phyloP scores from a whole-genome alignment of 2,797 vertebrate genomes.

The Hapalemur alaotrensis region DNA sequence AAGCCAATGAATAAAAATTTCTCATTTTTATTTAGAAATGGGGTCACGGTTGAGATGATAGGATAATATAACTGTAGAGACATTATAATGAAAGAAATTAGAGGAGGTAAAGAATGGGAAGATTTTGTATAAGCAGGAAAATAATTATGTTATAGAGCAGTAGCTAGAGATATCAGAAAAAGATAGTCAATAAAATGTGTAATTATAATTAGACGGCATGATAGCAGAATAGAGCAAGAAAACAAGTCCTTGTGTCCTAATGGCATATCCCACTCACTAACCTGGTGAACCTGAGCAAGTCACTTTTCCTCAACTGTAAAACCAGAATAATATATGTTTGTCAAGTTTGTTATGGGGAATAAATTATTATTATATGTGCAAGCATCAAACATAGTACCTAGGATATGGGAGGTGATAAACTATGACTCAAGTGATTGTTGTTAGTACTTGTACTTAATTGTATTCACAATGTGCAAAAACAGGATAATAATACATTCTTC shows the following conservation, averaged over 20 bases:
- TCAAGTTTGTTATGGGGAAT: neutral
- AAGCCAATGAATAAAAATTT: neutral
- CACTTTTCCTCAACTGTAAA: neutral
- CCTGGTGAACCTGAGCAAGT: neutral
- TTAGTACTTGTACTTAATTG: neutral
- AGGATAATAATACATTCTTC: neutral
- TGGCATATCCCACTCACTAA: neutral
- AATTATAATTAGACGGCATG: neutral
- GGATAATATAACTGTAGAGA: neutral
- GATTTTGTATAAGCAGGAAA: neutral
- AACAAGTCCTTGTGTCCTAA: neutral
- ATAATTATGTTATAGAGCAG: neutral
- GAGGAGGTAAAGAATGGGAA: neutral
- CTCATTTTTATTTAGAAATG: constrained; percentile 43
- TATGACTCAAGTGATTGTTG: neutral
- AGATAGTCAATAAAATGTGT: neutral
- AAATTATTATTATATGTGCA: neutral
- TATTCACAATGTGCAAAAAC: neutral
- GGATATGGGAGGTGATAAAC: neutral
- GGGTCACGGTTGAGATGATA: neutral
- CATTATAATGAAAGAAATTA: neutral
- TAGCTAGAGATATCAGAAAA: neutral
- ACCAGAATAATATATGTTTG: neutral
- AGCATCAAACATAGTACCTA: neutral
- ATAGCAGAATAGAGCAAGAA: neutral